Percentiles rank a stretch among this genome's conserved stretches.
phyloP scores from a whole-genome alignment of 2,888 invertebrate genomes.

The Pocota personata region DNA sequence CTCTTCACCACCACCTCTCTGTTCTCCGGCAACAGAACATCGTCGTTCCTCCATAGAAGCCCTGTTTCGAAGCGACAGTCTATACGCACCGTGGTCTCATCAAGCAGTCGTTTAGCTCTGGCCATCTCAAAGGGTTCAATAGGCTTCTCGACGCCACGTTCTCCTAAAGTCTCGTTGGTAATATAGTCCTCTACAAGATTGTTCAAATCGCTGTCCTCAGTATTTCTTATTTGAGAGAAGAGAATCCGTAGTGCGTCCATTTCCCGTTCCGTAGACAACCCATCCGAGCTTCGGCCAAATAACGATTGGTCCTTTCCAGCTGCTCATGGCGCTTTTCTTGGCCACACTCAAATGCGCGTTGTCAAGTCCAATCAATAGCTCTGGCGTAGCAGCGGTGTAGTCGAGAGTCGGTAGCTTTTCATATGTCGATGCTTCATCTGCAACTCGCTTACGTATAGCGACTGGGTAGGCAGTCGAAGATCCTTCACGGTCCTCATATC shows the following conservation, averaged over 20 bases:
- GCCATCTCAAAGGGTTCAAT: too few relatives aligned
- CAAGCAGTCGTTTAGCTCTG: too few relatives aligned
- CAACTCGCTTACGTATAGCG: conserved; percentile 23
- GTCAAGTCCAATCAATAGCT: too few relatives aligned
- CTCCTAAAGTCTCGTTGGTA: too few relatives aligned
- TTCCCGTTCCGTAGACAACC: not conserved
- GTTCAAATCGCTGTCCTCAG: not conserved
- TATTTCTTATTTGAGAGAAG: not conserved
- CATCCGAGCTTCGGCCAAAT: too few relatives aligned
- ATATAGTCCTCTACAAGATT: conserved; percentile 16
- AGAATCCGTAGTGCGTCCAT: not conserved
- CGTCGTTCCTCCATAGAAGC: too few relatives aligned
- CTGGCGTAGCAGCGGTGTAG: not conserved
- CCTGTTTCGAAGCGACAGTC: too few relatives aligned
- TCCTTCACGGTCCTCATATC: conserved; percentile 19
- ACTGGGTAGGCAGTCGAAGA: conserved; percentile 29
- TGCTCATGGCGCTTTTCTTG: too few relatives aligned
- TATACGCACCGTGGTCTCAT: too few relatives aligned
- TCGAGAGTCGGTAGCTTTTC: conserved; percentile 6
- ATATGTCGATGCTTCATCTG: conserved; percentile 35
- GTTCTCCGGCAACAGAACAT: conserved; percentile 26
- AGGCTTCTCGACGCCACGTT: too few relatives aligned
- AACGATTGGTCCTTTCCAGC: not conserved
- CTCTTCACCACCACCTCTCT: conserved; percentile 63
- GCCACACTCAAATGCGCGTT: too few relatives aligned